Conservation (phyloP, 2,888 invertebrate genomes). For the Chymomyza procnemis region DNA sequence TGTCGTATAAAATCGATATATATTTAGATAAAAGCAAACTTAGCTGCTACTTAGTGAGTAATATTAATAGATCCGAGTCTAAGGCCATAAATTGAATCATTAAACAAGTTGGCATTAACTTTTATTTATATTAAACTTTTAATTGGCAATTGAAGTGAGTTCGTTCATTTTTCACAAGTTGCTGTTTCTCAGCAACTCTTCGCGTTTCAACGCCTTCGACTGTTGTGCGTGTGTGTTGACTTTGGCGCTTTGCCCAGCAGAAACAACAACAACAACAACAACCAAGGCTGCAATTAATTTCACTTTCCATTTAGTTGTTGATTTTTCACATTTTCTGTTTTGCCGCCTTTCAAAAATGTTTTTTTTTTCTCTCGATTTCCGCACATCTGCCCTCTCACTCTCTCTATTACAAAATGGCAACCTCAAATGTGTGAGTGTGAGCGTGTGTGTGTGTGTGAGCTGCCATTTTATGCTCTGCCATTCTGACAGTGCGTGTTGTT, state of each 20-base stretch:
- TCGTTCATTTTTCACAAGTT: background rate
- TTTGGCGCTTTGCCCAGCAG: constrained; percentile 17
- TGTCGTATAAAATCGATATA: too few species aligned
- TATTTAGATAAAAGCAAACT: too few species aligned
- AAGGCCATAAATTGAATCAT: constrained; percentile 22
- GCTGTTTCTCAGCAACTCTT: too few species aligned
- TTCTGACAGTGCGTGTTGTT: background rate
- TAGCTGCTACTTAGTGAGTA: too few species aligned
- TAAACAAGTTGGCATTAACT: constrained; percentile 30
- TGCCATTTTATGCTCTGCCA: constrained; percentile 7
- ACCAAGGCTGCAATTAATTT: constrained; percentile 68
- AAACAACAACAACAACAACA: constrained; percentile 30
- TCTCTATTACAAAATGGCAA: background rate
- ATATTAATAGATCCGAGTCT: too few species aligned
- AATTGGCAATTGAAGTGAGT: background rate
- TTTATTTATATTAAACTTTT: background rate
- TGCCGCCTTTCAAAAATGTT: constrained; percentile 32
- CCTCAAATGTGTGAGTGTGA: background rate
- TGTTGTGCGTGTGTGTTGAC: background rate
- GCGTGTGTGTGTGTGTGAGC: constrained; percentile 8
- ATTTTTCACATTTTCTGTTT: constrained; percentile 15
- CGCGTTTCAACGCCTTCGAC: too few species aligned
- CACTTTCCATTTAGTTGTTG: constrained; percentile 67
- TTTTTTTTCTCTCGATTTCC: constrained; percentile 12
- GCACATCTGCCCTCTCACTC: background rate